A percentile compares a stretch with the other conserved stretches of the same genome.
Conservation (phyloP, 2,113 vertebrate genomes). For the Sinocyclocheilus anophthalmus region DNA sequence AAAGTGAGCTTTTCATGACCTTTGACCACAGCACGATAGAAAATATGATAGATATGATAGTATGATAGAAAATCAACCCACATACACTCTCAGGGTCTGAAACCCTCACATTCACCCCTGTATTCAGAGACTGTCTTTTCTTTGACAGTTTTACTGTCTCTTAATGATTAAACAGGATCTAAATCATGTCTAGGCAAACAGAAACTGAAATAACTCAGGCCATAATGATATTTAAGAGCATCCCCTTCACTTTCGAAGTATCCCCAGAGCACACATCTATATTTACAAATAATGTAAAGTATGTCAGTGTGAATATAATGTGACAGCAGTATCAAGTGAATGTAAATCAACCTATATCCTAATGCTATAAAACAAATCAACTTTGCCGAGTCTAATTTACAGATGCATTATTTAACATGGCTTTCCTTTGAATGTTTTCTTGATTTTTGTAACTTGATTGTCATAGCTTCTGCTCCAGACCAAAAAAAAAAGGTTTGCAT, state of each 20-base stretch:
- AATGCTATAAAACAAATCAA: neutral
- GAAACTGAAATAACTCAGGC: slow-evolving; percentile 7
- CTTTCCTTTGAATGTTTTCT: neutral
- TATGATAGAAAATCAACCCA: neutral
- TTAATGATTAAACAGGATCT: slow-evolving; percentile 33
- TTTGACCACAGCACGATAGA: neutral
- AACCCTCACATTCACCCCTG: neutral
- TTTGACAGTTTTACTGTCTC: slow-evolving; percentile 22
- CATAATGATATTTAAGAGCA: slow-evolving; percentile 47
- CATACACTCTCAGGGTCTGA: neutral
- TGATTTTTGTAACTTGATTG: neutral
- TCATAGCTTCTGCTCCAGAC: neutral
- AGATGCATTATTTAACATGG: neutral
- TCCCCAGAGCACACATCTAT: neutral
- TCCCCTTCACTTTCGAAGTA: neutral
- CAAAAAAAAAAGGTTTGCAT: neutral
- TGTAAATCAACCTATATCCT: neutral
- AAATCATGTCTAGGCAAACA: slow-evolving; percentile 44
- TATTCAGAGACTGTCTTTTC: neutral
- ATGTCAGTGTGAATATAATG: neutral
- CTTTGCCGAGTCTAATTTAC: neutral
- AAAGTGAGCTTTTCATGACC: neutral
- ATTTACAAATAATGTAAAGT: slow-evolving; percentile 6
- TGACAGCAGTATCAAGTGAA: neutral
- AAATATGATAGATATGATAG: neutral